Evolutionary conservation across 2,113 vertebrate species (phyloP), one percentile per base, ranked within the genome.

Genomic region (Spea bombifrons): DNA sequence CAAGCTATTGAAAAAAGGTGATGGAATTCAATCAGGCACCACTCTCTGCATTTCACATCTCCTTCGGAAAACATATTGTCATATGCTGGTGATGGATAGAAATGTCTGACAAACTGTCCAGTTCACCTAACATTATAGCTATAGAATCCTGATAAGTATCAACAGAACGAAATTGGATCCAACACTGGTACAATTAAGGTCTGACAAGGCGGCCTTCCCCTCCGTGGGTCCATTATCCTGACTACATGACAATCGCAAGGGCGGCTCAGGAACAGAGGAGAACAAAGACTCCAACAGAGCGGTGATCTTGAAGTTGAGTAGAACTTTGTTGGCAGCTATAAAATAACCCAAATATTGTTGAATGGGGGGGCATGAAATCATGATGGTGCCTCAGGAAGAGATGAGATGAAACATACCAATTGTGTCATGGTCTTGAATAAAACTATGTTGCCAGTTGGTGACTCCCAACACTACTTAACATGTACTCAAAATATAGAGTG

Each of bases 1-100:
- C 10, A 16, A 73, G 70, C 70, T 73, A 79, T 66, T 79, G 70
- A 66, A 79, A 77, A 53, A 73, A 79, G 71, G 77, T 79, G 70
- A 79, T 79, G 77, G 76, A 59, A 79, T 73, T 73, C 77, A 79
- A 79, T 79, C 77, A 79, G 77, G 63, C 70, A 15, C 50, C 49
- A n/a, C 61, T 66, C 67, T 12, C 30, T 49, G 15, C 63, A 47
- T 79, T 64, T 79, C 70, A 79, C 76, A 66, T 17, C 61, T 7
- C n/a, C 66, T 61, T 53, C 70, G 66, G 48, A 79, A 57, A 67
- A 59, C 10, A 73, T 55, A 79, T 73, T 67, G 77, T 79, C 70
- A 79, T 67, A 79, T 46, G 50, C 63, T 2, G 70, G 30, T 67
- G 77, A 79, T 67, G 77, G 77, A 79, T 79, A 50, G 77, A 79